Evolutionary conservation across 1,140 invertebrate species (phyloP), one percentile per base, ranked within the genome.

Genomic region (Zaprionus africanus): DNA sequence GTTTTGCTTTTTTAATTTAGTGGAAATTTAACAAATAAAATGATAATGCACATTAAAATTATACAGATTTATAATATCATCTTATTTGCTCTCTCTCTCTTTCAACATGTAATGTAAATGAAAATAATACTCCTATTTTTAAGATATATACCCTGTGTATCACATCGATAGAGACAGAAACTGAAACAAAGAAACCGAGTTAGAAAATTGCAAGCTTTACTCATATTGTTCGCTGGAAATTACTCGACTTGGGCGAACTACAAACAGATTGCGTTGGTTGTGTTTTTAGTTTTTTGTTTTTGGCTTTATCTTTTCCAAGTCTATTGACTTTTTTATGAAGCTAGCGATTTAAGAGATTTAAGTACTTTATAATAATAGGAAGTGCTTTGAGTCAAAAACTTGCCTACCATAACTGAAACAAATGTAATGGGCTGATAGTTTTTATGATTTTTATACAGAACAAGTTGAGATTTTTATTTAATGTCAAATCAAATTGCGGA

Each of bases 161-260:
- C 41, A 46, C n/a, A 46, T 46, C n/a, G 17, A 15, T 13, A 73
- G 19, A 65, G 75, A 59, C 65, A 34, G 46, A 51, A 41, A 38
- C 26, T 58, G 77, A 58, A 49, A 60, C 34, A 49, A 57, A 79
- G 58, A 51, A 31, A 41, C 2, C 60, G 26, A 76, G 64, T 76
- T 81, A 84, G 85, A 87, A 81, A 88, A 88, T 78, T 83, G 80
- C 77, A 78, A 76, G 68, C 49, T 60, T 54, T 28, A 53, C 17
- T 54, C 58, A 51, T 54, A 28, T 63, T 69, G 24, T 71, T 76
- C 22, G 63, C 72, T 79, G 51, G 79, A 66, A 60, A 72, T 69
- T 54, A 49, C 26, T 56, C 62, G 26, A 49, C 34, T 59, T 65
- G 31, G 43, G 4, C 28, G 31, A 61, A 31, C 43, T 41, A 60